Base-by-base conservation (phyloP, 1,140 invertebrate species). In the Drosophila fuyamai region DNA sequence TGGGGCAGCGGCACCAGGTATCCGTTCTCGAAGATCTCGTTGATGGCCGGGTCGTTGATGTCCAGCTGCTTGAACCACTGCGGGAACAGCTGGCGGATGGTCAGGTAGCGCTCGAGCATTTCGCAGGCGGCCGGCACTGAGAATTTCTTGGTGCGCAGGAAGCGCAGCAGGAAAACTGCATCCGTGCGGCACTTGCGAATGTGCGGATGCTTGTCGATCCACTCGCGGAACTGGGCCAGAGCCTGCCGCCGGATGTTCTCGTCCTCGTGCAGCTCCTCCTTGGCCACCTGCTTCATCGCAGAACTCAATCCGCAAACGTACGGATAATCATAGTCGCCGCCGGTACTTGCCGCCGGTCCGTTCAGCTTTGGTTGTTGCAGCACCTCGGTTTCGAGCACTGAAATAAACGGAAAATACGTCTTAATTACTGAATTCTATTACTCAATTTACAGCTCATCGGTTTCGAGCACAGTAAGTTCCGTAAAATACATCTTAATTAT, bases 121-220 rank as follows among this genome's bases (percentile, higher is more conserved):
- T 96, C 95, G 81, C 97, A 96, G 0, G 97, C 96, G 81, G 96
- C 94, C 0, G 96, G 96, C 13, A 98, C 94, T 41, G 96, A 96
- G 91, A 97, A 98, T 90, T 98, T 98, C 90, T 97, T 96, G 2
- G 96, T 96, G 13, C 97, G 94, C 1, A 98, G 94, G 84, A 98
- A 98, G 44, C 97, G 94, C 14, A 98, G 93, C 12, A 98, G 94
- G 85, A 98, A 98, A 9, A 95, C 93, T 0, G 95, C 92, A 92
- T 98, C 96, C 48, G 95, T 96, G 48, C 96, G 93, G 90, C 96
- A 97, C 71, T 94, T 95, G 73, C 95, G 96, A 35, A 97, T 97
- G 10, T 94, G 93, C 0, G 96, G 95, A 93, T 97, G 95, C 86
- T 96, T 97, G 3, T 93, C 90, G 48, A 97, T 96, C 94, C 96